Evolutionary conservation across 1,140 invertebrate species (phyloP), one percentile per base, ranked within the genome.

Genomic region (Drosophila chauvacae): DNA sequence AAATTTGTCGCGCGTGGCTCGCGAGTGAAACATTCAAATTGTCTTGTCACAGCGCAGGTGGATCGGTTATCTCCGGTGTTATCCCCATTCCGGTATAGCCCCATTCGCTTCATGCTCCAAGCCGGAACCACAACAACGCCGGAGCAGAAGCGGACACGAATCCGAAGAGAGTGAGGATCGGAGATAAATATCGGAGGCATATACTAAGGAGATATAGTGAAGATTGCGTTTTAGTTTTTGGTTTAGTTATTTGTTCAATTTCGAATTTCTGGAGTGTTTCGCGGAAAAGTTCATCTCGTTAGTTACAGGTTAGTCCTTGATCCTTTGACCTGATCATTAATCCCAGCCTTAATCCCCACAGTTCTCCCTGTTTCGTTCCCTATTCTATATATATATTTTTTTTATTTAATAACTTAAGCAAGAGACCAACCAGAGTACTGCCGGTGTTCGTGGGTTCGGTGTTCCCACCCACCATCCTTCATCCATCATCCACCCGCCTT

Each of bases 11-110:
- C 64, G 64, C 48, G 42, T 60, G 41, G 26, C 20, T 41, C 56
- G 75, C 58, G 58, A 87, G 80, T 87, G 79, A 87, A 82, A 69
- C 48, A 60, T 71, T 55, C 18, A 82, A 82, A 83, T 86, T 86
- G 33, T 80, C 50, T 55, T 78, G 60, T 78, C 69, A 62, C 55
- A 18, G 26, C 35, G 55, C 35, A 61, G 39, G 28, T 59, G 53
- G 53, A 59, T 42, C 18, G 14, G 5, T n/a, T 39, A 39, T 39
- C 35, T 41, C 53, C 53, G 35, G 53, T 11, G 18, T 39, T 41
- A 11, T 51, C 30, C 18, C 18, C 26, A 50, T 23, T 23, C 23
- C 23, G 47, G 11, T 28, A 45, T 13, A 20, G n/a, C 42, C 11
- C 18, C 26, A n/a, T 14, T 28, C 26, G 6, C 28, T 51, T 20